These are phyloP conservation scores for Petaurus breviceps DNA, from an alignment of 2,113 vertebrate genomes.

Conservation along the genomic window DNA sequence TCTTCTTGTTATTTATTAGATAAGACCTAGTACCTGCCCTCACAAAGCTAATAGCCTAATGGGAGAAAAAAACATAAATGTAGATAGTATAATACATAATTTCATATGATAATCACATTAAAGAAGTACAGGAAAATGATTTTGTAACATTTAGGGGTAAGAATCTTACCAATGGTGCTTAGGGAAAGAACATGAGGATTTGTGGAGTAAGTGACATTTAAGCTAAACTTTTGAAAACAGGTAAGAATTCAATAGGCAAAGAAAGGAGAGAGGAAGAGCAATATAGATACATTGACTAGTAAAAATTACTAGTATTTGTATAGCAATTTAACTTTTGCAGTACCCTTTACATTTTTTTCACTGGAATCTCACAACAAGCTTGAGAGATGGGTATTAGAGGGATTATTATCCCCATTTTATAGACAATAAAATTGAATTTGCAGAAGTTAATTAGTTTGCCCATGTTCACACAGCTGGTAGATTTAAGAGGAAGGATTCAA, in stretches of 20 bases:
- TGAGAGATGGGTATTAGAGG: background rate
- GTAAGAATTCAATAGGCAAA: background rate
- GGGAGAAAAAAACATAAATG: background rate
- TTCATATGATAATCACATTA: background rate
- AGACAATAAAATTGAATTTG: background rate
- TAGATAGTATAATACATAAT: background rate
- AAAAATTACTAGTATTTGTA: background rate
- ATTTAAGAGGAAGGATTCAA: background rate
- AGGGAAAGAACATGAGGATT: background rate
- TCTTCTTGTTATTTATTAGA: background rate
- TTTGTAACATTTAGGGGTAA: background rate
- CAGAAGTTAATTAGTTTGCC: background rate
- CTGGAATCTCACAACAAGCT: background rate
- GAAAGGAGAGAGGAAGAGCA: background rate
- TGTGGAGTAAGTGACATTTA: background rate
- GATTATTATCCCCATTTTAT: too few species aligned
- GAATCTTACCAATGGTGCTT: background rate
- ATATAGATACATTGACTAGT: background rate
- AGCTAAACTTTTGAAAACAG: background rate
- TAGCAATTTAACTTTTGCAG: background rate
- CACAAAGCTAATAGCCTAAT: background rate
- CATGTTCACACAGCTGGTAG: background rate
- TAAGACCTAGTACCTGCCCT: background rate
- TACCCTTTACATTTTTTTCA: background rate
- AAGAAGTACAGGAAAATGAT: background rate